Evolutionary conservation across 23 tunicate genomes (phyloP), one percentile per base, ranked within the genome.

Genomic region (Halocynthia aurantium): DNA sequence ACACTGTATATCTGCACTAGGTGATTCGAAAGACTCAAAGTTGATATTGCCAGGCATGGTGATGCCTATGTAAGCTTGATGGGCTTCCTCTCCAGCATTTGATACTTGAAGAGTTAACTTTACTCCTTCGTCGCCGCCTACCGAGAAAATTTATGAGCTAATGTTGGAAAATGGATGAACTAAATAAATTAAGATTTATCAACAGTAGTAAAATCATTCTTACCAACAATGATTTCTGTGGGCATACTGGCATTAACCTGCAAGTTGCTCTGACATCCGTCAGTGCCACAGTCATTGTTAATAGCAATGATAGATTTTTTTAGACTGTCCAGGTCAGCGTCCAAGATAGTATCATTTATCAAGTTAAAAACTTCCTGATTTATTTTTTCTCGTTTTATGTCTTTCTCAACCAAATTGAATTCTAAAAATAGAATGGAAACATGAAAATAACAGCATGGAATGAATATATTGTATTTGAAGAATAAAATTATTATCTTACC

Each of bases 11-110:
- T 69, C 76, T 22, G 75, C 83, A 6, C 76, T 76, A 10, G 83
- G 70, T 7, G 83, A 80, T 68, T 55, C 65, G 6, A 54, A 74
- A 2, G 55, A 8, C 54, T 74, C n/a, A 49, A 52, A 74, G 1
- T 54, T 20, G 6, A 74, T 64, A 8, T n/a, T 54, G 7, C 31
- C 50, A 17, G 78, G 78, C 15, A 83, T 76, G 21, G 80, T 71
- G 19, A 83, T 60, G 8, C 57, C 49, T 8, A 88, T 11, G 51
- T 10, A 55, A 21, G 95, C 95, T 73, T 84, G 81, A 56, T 88
- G 95, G 51, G 95, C 88, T 62, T 88, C 95, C 74, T 88, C 95
- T 18, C 88, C 88, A 11, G 57, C 65, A 61, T 83, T 88, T 0
- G 73, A n/a, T n/a, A 88, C 88, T 11, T 77, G 50, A 0, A 88